phyloP scores from a whole-genome alignment of 2,888 invertebrate species.

The Apodemia mormo region DNA sequence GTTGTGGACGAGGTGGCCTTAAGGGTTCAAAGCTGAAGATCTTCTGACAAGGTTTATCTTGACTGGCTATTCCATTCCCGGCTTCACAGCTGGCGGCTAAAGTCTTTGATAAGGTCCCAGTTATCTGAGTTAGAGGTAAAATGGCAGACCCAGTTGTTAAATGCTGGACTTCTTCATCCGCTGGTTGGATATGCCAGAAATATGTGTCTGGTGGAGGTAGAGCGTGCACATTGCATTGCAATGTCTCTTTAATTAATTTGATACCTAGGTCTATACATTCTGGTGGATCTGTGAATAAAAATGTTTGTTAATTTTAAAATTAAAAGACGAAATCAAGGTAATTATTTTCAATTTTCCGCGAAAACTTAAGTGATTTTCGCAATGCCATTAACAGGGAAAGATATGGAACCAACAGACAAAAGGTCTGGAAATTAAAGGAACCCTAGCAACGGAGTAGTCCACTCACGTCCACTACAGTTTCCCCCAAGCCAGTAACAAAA shows the following conservation, averaged over 20 bases:
- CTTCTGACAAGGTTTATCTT: constrained; percentile 62
- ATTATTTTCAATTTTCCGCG: too few relatives aligned
- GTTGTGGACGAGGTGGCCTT: constrained; percentile 65
- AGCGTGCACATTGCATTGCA: constrained; percentile 63
- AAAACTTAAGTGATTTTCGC: too few relatives aligned
- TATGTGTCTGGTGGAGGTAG: constrained; percentile 65
- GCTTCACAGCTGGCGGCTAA: constrained; percentile 66
- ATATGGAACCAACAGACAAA: too few relatives aligned
- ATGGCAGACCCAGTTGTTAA: constrained; percentile 66
- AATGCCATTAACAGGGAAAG: too few relatives aligned
- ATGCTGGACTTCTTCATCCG: constrained; percentile 63
- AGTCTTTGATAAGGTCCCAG: constrained; percentile 58
- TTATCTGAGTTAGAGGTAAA: constrained; percentile 64
- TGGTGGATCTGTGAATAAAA: constrained; percentile 62
- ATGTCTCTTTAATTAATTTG: constrained; percentile 60
- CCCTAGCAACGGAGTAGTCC: too few relatives aligned
- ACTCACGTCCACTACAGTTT: too few relatives aligned
- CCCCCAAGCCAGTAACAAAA: too few relatives aligned
- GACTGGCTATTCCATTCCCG: constrained; percentile 66
- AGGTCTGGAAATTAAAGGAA: too few relatives aligned
- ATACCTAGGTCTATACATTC: constrained; percentile 65
- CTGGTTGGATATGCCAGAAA: constrained; percentile 69
- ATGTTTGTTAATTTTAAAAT: background rate
- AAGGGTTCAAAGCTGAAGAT: constrained; percentile 62
- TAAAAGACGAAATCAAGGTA: too few relatives aligned